These are phyloP conservation scores for Elaphurus davidianus DNA, from an alignment of 2,113 vertebrate species.

Conservation along the genomic window DNA sequence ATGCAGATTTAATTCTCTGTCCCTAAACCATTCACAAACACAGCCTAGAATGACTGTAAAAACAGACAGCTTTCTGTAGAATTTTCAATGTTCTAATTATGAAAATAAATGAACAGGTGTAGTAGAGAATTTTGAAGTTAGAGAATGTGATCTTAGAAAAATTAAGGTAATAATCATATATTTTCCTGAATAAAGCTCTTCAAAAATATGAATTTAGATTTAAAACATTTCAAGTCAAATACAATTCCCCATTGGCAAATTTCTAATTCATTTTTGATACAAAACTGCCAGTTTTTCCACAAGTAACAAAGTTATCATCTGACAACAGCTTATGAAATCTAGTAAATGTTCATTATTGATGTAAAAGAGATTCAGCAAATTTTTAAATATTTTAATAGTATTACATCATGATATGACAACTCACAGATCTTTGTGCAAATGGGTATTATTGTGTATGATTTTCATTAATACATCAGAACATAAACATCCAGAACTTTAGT, in stretches of 20 bases:
- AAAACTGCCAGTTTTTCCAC: neutral
- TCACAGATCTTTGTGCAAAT: neutral
- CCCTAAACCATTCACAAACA: slow-evolving; percentile 40
- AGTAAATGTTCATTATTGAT: neutral
- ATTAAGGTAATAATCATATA: neutral
- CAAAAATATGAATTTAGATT: neutral
- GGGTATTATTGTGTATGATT: neutral
- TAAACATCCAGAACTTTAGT: neutral
- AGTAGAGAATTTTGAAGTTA: neutral
- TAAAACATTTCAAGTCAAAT: neutral
- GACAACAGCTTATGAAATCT: neutral
- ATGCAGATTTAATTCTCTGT: slow-evolving; percentile 64
- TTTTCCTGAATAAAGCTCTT: neutral
- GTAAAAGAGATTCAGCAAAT: neutral
- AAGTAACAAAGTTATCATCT: neutral
- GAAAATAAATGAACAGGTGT: neutral
- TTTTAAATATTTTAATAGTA: neutral
- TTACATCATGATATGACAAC: neutral
- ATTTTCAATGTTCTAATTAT: neutral
- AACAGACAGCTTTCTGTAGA: neutral
- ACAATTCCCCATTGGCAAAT: neutral
- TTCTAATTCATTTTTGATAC: neutral
- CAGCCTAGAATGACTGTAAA: neutral
- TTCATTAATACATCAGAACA: neutral
- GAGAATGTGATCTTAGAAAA: neutral